Percentiles rank a stretch among this genome's conserved stretches.
Conservation (phyloP, 2,797 vertebrate genomes). For the Silurus lanzhouensis region DNA sequence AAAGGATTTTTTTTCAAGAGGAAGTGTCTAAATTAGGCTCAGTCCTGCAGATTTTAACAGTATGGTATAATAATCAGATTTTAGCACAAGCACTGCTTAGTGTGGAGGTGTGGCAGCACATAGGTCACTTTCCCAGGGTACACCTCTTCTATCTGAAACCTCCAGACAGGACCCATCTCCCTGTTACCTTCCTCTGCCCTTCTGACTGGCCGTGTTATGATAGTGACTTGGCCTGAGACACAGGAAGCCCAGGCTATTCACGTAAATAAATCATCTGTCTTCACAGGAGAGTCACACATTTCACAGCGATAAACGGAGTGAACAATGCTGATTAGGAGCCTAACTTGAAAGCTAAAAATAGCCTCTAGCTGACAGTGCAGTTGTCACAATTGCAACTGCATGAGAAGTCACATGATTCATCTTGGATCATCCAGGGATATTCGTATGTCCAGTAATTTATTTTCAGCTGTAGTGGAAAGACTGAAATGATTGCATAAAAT, state of each 20-base stretch:
- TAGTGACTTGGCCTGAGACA: constrained; percentile 57
- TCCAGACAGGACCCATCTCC: constrained; percentile 55
- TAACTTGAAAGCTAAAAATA: constrained; percentile 50
- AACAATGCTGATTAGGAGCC: constrained; percentile 50
- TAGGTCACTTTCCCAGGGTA: constrained; percentile 63
- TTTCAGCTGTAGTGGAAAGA: not conserved
- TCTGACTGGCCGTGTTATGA: constrained; percentile 56
- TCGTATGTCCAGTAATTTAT: not conserved
- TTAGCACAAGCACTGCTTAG: constrained; percentile 12
- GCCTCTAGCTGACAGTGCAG: constrained; percentile 51
- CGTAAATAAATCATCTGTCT: constrained; percentile 50
- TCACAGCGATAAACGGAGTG: constrained; percentile 48
- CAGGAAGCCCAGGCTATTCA: constrained; percentile 56
- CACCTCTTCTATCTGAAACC: constrained; percentile 59
- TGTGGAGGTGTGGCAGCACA: constrained; percentile 49
- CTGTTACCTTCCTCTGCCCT: constrained; percentile 57
- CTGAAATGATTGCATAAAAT: not conserved
- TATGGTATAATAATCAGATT: constrained; percentile 45
- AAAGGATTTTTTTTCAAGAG: constrained; percentile 42
- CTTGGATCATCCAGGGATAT: not conserved
- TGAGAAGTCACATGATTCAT: not conserved
- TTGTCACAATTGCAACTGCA: constrained; percentile 10
- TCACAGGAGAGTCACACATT: constrained; percentile 46
- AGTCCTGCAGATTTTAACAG: constrained; percentile 23
- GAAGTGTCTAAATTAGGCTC: constrained; percentile 55